These are phyloP conservation scores for Melanostoma scalare DNA, from an alignment of 2,888 invertebrate species.

Conservation along the genomic window DNA sequence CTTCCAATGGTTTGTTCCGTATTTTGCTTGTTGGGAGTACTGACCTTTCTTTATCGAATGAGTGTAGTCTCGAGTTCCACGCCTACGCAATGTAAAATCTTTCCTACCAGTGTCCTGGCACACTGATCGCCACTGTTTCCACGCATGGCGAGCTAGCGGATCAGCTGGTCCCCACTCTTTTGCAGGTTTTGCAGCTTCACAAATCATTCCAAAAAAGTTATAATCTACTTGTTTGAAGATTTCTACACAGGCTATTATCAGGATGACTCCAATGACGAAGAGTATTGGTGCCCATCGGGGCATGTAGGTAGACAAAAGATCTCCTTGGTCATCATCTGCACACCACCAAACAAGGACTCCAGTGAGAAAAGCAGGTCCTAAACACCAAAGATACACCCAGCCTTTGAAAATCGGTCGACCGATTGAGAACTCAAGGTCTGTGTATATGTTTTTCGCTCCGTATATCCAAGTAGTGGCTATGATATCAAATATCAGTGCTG, in stretches of 20 bases:
- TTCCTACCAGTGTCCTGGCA: slow-evolving; percentile 82
- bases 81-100: slow-evolving; percentile 81
- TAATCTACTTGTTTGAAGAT: slow-evolving; percentile 82
- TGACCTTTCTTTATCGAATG: slow-evolving; percentile 82
- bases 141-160: slow-evolving; percentile 81
- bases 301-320: slow-evolving; percentile 78
- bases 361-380: slow-evolving; percentile 80
- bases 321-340: slow-evolving; percentile 79
- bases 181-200: slow-evolving; percentile 81
- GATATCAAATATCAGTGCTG: slow-evolving; percentile 81
- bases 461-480: slow-evolving; percentile 82
- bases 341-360: slow-evolving; percentile 82
- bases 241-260: slow-evolving; percentile 80
- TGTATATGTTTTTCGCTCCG: slow-evolving; percentile 81
- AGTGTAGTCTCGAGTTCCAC: slow-evolving; percentile 82
- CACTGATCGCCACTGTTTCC: slow-evolving; percentile 82
- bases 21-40: slow-evolving; percentile 79
- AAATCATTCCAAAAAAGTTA: slow-evolving; percentile 82
- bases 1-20: slow-evolving; percentile 78
- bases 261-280: slow-evolving; percentile 78
- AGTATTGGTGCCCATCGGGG: slow-evolving; percentile 82
- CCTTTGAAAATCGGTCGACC: slow-evolving; percentile 81
- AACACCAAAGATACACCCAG: slow-evolving; percentile 81
- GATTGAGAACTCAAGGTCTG: slow-evolving; percentile 82
- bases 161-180: slow-evolving; percentile 82